These are phyloP conservation scores for Erebia epiphron DNA, from an alignment of 2,888 invertebrate genomes.

Conservation along the genomic window DNA sequence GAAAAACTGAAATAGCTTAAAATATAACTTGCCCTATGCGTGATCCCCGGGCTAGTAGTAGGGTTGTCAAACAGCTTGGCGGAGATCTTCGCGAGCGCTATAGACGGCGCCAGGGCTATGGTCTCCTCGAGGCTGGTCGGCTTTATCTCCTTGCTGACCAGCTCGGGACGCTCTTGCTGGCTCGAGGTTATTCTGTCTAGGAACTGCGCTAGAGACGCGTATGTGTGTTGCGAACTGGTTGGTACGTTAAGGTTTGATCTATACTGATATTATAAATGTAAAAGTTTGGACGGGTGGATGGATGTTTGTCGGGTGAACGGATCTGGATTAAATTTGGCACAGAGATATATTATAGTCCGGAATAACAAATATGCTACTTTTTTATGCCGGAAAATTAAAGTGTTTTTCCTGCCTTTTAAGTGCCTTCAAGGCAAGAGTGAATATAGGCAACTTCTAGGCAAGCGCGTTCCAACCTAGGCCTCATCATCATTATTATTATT, in stretches of 20 bases:
- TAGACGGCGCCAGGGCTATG: slow-evolving; percentile 63
- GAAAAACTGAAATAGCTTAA: no score
- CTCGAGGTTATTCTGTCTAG: slow-evolving; percentile 87
- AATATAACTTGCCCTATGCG: slow-evolving; percentile 62
- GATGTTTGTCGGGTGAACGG: no score
- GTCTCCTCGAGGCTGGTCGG: slow-evolving; percentile 65
- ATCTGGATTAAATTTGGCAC: no score
- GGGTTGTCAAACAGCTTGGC: slow-evolving; percentile 67
- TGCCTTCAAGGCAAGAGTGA: no score
- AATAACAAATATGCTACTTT: no score
- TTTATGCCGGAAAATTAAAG: no score
- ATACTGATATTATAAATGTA: neutral
- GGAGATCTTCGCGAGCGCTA: slow-evolving; percentile 59
- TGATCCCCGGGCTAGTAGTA: slow-evolving; percentile 67
- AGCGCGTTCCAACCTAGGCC: no score
- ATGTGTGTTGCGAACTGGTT: slow-evolving; percentile 89
- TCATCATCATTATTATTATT: no score
- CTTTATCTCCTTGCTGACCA: slow-evolving; percentile 55
- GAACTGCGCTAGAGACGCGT: slow-evolving; percentile 88
- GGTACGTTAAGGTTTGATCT: slow-evolving; percentile 9
- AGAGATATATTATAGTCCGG: no score
- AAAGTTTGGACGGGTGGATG: no score
- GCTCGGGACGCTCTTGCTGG: slow-evolving; percentile 64
- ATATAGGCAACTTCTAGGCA: no score
- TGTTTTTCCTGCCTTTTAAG: no score